Base-by-base conservation (phyloP, 2,797 vertebrate genomes). In the Sebastes iracundus region DNA sequence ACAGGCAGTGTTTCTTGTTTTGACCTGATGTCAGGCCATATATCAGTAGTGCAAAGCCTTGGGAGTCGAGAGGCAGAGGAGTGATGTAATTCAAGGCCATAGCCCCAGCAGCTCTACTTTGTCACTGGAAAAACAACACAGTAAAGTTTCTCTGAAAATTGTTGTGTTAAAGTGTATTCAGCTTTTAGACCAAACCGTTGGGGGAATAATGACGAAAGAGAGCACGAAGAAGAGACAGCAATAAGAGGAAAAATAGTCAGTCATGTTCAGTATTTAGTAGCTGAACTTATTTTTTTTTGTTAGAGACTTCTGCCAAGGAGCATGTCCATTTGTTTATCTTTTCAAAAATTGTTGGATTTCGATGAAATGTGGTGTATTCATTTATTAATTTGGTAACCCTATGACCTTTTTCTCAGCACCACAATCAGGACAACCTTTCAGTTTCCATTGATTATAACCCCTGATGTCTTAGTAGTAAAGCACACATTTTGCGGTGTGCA, bases 1-100 rank as follows among this genome's bases (percentile, higher is more conserved):
- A 85, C 88, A 70, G 78, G 59, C 66, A 77, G 60, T 84, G 79
- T 73, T 56, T 87, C 62, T 88, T 87, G 64, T 86, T 88, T 88
- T 88, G 83, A 86, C 83, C 72, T 32, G 22, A 76, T 89, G 84
- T 91, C 82, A 65, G 53, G 52, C n/a, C 60, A 64, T 86, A 77
- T 72, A 81, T 91, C 82, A 88, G 72, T 65, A 7, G 55, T 33
- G 64, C 63, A 82, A 86, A 84, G 65, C 74, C 79, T 65, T 13
- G 20, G 74, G 88, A 78, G 53, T 79, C 32, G 49, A 42, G 59
- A 85, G 53, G 28, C 53, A 63, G 73, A 55, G 28, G 32, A 81
- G 20, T 16, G 64, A 78, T 65, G 75, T 73, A 77, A 86, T 79
- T 82, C 64, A 78, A 66, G 38, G 65, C 35, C 60, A 75, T 72